Percentiles rank a stretch among this genome's conserved stretches.
Evolutionary conservation across 2,888 invertebrate genomes (phyloP).

Genomic region (Euclidia mi): DNA sequence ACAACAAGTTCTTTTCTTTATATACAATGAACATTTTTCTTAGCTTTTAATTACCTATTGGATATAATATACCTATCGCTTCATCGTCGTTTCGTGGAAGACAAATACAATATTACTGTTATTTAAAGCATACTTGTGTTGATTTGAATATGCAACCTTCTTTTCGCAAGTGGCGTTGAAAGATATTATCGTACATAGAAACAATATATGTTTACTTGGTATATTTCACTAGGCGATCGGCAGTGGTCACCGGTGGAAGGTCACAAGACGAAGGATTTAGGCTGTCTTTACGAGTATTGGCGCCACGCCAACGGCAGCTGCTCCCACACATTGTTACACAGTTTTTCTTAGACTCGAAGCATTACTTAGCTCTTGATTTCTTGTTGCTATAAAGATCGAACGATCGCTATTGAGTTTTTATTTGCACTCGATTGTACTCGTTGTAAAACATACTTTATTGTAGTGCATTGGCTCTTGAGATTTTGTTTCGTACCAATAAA

Average conservation of each 20-base stretch:
- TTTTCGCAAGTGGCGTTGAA: too few relatives aligned
- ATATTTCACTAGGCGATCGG: conserved; percentile 24
- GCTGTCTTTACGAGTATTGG: conserved; percentile 60
- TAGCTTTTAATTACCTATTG: too few relatives aligned
- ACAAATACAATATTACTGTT: too few relatives aligned
- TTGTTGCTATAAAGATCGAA: conserved; percentile 36
- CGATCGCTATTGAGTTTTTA: conserved; percentile 26
- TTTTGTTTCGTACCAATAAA: conserved; percentile 1
- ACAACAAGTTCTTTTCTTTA: too few relatives aligned
- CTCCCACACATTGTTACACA: conserved; percentile 63
- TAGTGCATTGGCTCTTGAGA: conserved; percentile 24
- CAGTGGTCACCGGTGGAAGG: conserved; percentile 31
- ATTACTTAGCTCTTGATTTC: conserved; percentile 62
- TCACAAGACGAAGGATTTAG: conserved; percentile 41
- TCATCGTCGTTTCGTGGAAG: too few relatives aligned
- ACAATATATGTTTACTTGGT: conserved; percentile 3
- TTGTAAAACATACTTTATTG: conserved; percentile 4
- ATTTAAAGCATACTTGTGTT: too few relatives aligned
- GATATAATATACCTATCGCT: too few relatives aligned
- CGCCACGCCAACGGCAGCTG: conserved; percentile 66
- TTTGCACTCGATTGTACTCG: conserved; percentile 19
- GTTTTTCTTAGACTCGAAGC: conserved; percentile 60
- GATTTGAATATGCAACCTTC: too few relatives aligned
- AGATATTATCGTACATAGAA: too few relatives aligned
- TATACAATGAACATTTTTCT: too few relatives aligned